Evolutionary conservation across 2,113 vertebrate species (phyloP), one percentile per base, ranked within the genome.

Genomic region (Lepisosteus osseus): DNA sequence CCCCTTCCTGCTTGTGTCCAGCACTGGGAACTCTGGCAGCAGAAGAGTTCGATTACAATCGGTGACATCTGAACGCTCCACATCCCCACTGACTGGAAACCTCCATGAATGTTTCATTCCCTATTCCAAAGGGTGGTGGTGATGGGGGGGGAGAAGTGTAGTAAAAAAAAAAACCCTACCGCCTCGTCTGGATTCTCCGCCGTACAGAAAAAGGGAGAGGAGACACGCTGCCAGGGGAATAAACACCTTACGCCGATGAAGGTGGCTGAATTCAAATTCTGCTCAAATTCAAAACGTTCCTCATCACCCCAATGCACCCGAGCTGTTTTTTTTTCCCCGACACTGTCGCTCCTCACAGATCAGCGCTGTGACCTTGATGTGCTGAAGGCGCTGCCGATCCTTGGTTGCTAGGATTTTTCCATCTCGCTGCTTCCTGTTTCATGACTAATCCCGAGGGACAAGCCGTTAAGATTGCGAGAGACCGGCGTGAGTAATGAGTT

Each of bases 381-480:
- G 85, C 63, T 0, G 0, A 73, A 79, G 76, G 78, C 77, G 79
- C 40, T 79, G 29, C 47, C 47, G 47, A 9, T 40, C 41, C 47
- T 72, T 61, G 2, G 71, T n/a, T 78, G 71, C 83, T 74, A 65
- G 76, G 61, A 41, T 62, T 82, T 68, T 84, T 82, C 84, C 84
- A 74, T 82, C 76, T 67, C 82, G 67, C 43, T 74, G 72, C 78
- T 79, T 73, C 63, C 47, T 9, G 15, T 79, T 81, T 79, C 79
- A 77, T 74, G 73, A 69, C 63, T 80, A 82, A 86, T 83, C 82
- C 77, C 80, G 0, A 0, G 63, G 75, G 79, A 77, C 0, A 0
- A 2, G 69, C 66, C 78, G 69, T 74, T 61, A 0, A 0, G 69
- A 64, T 54, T 69, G 17, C 57, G 70, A 72, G 72, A 74, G 15